Base-by-base conservation (phyloP, 2,888 invertebrate species). In the Caenorhabditis imperialis region DNA sequence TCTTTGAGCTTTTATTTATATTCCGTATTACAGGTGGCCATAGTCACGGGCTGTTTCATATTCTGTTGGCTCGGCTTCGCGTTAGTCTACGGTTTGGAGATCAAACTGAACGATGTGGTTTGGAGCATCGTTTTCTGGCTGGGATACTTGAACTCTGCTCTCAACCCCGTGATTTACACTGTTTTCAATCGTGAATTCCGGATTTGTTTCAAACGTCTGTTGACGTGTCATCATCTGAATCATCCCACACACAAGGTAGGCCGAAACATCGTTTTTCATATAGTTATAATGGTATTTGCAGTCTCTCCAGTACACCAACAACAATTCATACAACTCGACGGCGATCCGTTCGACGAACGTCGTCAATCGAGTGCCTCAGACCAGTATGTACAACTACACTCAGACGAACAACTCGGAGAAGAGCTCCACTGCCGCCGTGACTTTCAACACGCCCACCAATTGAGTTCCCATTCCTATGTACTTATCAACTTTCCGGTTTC, bases 31-130 rank as follows among this genome's bases (percentile, higher is more conserved):
- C 81, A 42, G 84, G 85, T 88, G 35, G 87, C 95, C 73, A 96
- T 98, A 79, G 97, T 98, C 78, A 96, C 98, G 3, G 97, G 97
- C 1, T 94, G 95, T 47, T 98, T 98, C 90, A 95, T 96, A 62
- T 92, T 94, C 86, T 98, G 97, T 89, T 98, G 97, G 97, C 91
- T 95, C 63, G 96, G 96, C 0, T 97, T 97, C 91, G 89, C 89
- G 61, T 96, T 97, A 14, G 74, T 85, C 51, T 87, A 87, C 73
- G 85, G 85, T 2, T 63, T 83, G 50, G 77, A 80, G 42, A 78
- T 85, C 57, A 65, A 87, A 35, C 79, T 81, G 4, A 82, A 84
- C 61, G 82, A 84, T 42, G 80, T 81, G 8, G 77, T 77, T 33
- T 83, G 97, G 10, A 90, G 94, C 12, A 92, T 96, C 27, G 92